Conservation (phyloP, 64 coral and sea anemone species). For the Catalaphyllia jardinei region DNA sequence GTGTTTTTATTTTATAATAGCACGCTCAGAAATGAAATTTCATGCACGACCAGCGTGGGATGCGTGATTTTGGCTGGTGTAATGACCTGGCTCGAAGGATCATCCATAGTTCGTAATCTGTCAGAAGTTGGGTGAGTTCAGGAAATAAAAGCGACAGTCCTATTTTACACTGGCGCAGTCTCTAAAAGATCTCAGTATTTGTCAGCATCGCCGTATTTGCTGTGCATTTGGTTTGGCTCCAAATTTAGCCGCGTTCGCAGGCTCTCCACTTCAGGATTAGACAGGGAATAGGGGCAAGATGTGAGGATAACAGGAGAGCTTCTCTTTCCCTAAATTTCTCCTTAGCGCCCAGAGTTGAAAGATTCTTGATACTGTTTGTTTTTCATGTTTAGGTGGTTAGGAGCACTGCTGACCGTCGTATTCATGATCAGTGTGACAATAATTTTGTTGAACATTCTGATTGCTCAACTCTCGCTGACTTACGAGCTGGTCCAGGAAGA, state of each 20-base stretch:
- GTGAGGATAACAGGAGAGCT: too few relatives aligned
- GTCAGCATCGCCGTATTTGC: too few relatives aligned
- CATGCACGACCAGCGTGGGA: not conserved
- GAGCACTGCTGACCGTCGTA: not conserved
- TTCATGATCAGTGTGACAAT: conserved; percentile 1
- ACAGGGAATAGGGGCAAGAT: too few relatives aligned
- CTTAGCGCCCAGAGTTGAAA: too few relatives aligned
- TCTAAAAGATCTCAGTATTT: too few relatives aligned
- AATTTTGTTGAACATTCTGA: not conserved
- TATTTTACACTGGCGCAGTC: too few relatives aligned
- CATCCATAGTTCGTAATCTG: conserved; percentile 6
- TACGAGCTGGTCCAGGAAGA: not conserved
- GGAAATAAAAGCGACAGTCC: not conserved
- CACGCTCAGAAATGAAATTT: not conserved
- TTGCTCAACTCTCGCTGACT: not conserved
- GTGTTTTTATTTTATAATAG: not conserved
- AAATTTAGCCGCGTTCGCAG: too few relatives aligned
- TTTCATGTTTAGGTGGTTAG: not conserved
- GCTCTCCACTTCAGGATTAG: too few relatives aligned
- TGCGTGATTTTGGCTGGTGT: conserved; percentile 13
- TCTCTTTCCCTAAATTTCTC: too few relatives aligned
- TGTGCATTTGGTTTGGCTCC: too few relatives aligned
- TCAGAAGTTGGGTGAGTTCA: conserved; percentile 13
- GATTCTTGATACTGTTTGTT: too few relatives aligned
- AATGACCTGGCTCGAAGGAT: conserved; percentile 30